phyloP scores from a whole-genome alignment of 2,888 invertebrate genomes.

The Cetonia aurata region DNA sequence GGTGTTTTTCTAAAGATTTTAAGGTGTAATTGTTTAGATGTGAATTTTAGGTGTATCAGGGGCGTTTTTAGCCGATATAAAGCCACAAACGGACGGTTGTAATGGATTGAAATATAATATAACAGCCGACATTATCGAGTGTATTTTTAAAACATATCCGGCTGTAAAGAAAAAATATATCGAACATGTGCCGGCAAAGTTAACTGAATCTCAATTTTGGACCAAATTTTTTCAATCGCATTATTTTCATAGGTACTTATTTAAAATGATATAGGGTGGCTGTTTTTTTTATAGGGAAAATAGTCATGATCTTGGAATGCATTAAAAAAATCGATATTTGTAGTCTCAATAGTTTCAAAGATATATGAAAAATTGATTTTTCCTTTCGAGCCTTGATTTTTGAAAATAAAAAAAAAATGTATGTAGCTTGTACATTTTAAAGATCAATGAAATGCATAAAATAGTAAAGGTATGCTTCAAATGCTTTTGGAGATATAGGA shows the following conservation, averaged over 20 bases:
- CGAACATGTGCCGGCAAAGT: constrained; percentile 95
- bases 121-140: constrained; percentile 96
- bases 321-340: too few relatives aligned
- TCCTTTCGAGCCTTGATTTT: too few relatives aligned
- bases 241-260: constrained; percentile 88
- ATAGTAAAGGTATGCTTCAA: too few relatives aligned
- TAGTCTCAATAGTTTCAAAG: too few relatives aligned
- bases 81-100: constrained; percentile 96
- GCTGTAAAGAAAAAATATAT: constrained; percentile 96
- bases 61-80: constrained; percentile 90
- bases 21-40: constrained; percentile 6
- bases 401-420: too few relatives aligned
- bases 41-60: constrained; percentile 74
- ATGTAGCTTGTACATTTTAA: neutral
- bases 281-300: neutral
- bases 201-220: constrained; percentile 98
- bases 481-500: neutral
- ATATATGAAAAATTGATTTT: too few relatives aligned
- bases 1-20: too few relatives aligned
- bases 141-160: constrained; percentile 99
- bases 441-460: neutral
- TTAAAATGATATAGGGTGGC: constrained; percentile 22
- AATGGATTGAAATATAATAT: constrained; percentile 98
- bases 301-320: too few relatives aligned
- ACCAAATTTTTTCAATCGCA: constrained; percentile 99